These are phyloP conservation scores for Pollimyrus isidori DNA, from an alignment of 2,113 vertebrate species.

Conservation along the genomic window DNA sequence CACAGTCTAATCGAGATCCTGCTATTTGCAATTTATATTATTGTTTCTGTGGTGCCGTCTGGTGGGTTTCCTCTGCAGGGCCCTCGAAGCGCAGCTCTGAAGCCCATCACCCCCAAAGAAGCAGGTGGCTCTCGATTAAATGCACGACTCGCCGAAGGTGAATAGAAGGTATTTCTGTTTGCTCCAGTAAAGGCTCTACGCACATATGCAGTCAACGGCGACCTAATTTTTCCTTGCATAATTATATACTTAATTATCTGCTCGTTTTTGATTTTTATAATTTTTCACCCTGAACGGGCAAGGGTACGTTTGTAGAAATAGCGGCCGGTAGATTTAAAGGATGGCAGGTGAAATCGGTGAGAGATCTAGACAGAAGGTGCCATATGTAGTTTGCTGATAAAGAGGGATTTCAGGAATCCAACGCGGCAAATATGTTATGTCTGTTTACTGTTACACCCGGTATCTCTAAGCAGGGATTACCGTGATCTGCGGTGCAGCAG, in stretches of 20 bases:
- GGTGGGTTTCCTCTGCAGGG: background rate
- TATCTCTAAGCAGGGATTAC: conserved; percentile 1
- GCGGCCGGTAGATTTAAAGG: background rate
- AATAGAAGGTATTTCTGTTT: background rate
- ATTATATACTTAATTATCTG: background rate
- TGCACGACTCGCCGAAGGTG: background rate
- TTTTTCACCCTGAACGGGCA: background rate
- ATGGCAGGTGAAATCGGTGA: background rate
- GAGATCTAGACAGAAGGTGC: background rate
- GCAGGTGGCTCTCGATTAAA: background rate
- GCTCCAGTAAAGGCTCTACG: background rate
- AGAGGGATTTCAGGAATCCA: conserved; percentile 5
- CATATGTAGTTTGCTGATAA: background rate
- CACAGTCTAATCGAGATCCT: background rate
- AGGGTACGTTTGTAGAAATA: background rate
- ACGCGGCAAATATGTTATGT: background rate
- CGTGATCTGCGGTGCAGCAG: background rate
- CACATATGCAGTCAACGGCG: background rate
- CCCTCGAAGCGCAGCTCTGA: background rate
- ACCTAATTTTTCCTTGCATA: background rate
- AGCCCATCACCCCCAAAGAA: background rate
- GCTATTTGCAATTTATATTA: background rate
- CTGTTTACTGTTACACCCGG: background rate
- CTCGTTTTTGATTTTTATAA: background rate
- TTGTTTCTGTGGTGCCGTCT: background rate